Base-by-base conservation (phyloP, 2,888 invertebrate genomes). In the Xestia xanthographa region DNA sequence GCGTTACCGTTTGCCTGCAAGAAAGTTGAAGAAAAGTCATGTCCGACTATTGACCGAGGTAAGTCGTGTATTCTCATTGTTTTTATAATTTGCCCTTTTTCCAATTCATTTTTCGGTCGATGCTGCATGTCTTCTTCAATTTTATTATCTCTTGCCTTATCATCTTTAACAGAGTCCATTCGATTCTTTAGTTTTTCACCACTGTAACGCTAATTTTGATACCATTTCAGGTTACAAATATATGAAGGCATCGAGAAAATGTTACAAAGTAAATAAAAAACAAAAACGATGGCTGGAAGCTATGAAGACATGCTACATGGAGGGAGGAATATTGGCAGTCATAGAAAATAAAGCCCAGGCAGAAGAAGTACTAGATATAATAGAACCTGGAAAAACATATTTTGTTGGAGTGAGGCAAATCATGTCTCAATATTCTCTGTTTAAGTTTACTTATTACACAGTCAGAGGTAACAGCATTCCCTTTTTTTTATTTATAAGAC, bases 1-100 rank as follows among this genome's bases (percentile, higher is more conserved):
- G 62, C 70, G 0, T 5, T 84, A 14, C 83, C 87, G 0, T 90
- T 83, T 43, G 78, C 88, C 9, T 90, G 90, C 63, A 90, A 89
- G 74, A 90, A 86, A 75, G 41, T 84, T 0, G 87, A 87, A 2
- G 78, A 73, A 0, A 72, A 80, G 9, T 77, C 84, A 0, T 90
- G 90, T 38, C 90, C 89, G 17, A 90, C 90, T 22, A 66, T 90
- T 41, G 90, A 90, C 22, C 67, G 63, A n/a, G 87, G 90, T 90
- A 69, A 78, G 74, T 45, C 22, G 5, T 6, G 9, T 26, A 38
- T 56, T 70, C 6, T 12, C n/a, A n/a, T n/a, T 45, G 6, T n/a
- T 43, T 29, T 45, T 14, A 2, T 20, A 34, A 9, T 29, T 34
- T 11, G 22, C 29, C 14, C 29, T 20, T 60, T 34, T 58, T 8